phyloP scores from a whole-genome alignment of 2,113 vertebrate species.

The Phoxinus phoxinus region DNA sequence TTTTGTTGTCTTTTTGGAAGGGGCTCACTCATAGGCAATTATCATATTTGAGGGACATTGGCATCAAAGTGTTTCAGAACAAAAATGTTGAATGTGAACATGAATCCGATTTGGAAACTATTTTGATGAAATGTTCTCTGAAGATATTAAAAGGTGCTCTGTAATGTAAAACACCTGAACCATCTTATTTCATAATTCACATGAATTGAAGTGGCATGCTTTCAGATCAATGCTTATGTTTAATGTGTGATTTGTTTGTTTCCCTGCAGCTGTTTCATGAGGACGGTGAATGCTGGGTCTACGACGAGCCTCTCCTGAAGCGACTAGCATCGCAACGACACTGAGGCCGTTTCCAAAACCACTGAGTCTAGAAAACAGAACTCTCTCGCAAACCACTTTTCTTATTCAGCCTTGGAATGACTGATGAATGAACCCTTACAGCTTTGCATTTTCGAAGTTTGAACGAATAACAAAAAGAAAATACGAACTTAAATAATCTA shows the following conservation, averaged over 20 bases:
- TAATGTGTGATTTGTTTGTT: constrained; percentile 36
- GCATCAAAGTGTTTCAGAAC: no score
- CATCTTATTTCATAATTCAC: not conserved
- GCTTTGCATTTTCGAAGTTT: constrained; percentile 78
- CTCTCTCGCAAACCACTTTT: constrained; percentile 75
- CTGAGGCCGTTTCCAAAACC: constrained; percentile 71
- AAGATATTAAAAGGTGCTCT: not conserved
- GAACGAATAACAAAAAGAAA: constrained; percentile 49
- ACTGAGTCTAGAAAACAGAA: constrained; percentile 77
- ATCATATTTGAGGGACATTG: not conserved
- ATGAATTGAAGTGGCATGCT: not conserved
- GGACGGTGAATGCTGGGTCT: constrained; percentile 98
- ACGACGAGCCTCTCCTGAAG: constrained; percentile 94
- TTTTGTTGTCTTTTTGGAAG: no score
- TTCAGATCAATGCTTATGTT: not conserved
- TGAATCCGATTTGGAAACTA: not conserved
- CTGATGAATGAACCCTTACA: constrained; percentile 72
- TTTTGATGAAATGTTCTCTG: not conserved
- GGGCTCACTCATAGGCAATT: no score
- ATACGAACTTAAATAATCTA: constrained; percentile 59
- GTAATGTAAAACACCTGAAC: not conserved
- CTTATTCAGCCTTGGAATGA: constrained; percentile 77
- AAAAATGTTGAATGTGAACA: not conserved
- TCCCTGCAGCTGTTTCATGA: constrained; percentile 91
- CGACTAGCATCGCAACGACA: constrained; percentile 85